Base-by-base conservation (phyloP, 2,797 vertebrate species). In the Muraenolepis orangiensis region DNA sequence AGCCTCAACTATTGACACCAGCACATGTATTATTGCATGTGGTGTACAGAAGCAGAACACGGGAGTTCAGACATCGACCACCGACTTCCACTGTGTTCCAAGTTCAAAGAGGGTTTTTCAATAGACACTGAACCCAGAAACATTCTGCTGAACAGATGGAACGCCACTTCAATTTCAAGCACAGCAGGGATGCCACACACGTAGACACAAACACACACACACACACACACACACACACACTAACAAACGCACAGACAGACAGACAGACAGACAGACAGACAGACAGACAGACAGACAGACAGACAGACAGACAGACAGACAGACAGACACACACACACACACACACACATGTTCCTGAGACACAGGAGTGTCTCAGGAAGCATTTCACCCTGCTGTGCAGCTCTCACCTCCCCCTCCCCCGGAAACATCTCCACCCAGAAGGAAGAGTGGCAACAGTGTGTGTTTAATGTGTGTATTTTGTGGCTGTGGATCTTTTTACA, bases 361-460 rank as follows among this genome's bases (percentile, higher is more conserved):
- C 38, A 40, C 38, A 40, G 38, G 42, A 46, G 42, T 18, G 42
- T 18, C 14, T 16, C 42, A 46, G 42, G 42, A 46, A 18, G 4
- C 42, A 46, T 16, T 46, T 72, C 61, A 74, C 40, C 74, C 1
- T 75, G 74, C 74, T 81, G 85, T 67, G 77, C 64, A 76, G 68
- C 75, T 82, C 87, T 84, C 79, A 23, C 81, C 67, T 64, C 74
- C 76, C 81, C 28, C 28, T 73, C 76, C 81, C 28, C 28, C 18
- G 28, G 81, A 81, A 79, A 83, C 84, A 85, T 78, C 80, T 82
- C 77, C 77, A 80, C 78, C 74, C 81, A 79, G 76, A 57, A 73
- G 46, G 76, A 76, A 40, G 16, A 51, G 61, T 61, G 40, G 1
- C 11, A 13, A 42, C 12, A 42, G 40, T 8, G 42, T 2, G 14